Conservation (phyloP, 2,797 vertebrate genomes). For the Pelobates cultripes region DNA sequence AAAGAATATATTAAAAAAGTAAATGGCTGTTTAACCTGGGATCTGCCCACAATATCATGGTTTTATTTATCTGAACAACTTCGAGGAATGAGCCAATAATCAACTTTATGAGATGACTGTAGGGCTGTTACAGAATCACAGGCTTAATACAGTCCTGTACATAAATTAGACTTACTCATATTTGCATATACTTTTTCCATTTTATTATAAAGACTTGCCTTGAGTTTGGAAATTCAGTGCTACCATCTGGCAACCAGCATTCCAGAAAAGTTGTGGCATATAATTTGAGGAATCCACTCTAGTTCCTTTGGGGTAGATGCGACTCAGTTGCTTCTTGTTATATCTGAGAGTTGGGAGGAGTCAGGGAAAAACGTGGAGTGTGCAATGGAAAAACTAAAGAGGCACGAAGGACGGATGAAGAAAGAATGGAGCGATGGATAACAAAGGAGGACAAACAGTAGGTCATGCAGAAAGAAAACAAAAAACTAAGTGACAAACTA, state of each 20-base stretch:
- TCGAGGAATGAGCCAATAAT: too few relatives aligned
- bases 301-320: conserved; percentile 94
- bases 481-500: not conserved
- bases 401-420: not conserved
- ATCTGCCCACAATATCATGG: too few relatives aligned
- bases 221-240: conserved; percentile 91
- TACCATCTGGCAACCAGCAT: conserved; percentile 90
- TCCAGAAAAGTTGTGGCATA: conserved; percentile 94
- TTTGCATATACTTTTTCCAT: not conserved
- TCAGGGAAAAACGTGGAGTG: conserved; percentile 58
- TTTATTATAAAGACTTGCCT: conserved; percentile 76
- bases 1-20: too few relatives aligned
- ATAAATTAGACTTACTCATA: too few relatives aligned
- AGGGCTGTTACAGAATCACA: too few relatives aligned
- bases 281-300: conserved; percentile 93
- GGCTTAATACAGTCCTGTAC: too few relatives aligned
- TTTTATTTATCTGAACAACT: too few relatives aligned
- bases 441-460: not conserved
- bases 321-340: conserved; percentile 91
- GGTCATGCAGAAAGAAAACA: not conserved
- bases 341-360: conserved; percentile 72
- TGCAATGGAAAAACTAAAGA: not conserved
- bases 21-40: too few relatives aligned
- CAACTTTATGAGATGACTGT: too few relatives aligned
- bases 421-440: not conserved